Conservation (phyloP, 1,140 invertebrate genomes). For the Drosophila persimilis region DNA sequence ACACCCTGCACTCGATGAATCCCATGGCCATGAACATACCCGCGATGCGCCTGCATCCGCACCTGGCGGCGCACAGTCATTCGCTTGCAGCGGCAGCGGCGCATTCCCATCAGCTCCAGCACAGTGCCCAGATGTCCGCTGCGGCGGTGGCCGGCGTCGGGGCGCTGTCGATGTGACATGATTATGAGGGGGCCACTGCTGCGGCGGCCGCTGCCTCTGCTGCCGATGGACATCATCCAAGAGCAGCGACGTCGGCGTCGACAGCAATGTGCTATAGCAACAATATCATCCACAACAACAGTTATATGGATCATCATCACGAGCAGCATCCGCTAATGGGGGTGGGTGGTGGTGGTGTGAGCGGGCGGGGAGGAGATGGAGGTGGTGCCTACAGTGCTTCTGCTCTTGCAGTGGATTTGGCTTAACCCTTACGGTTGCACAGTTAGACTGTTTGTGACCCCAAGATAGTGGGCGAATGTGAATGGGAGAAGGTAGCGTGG, state of each 20-base stretch:
- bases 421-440: conserved; percentile 40
- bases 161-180: conserved; percentile 79
- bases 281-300: conserved; percentile 8
- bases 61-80: conserved; percentile 72
- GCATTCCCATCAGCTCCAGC: conserved; percentile 74
- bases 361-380: conserved; percentile 1
- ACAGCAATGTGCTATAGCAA: conserved; percentile 15
- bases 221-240: conserved; percentile 10
- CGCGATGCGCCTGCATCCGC: conserved; percentile 74
- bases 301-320: conserved; percentile 42
- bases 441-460: conserved; percentile 50
- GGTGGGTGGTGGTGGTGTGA: conserved; percentile 22
- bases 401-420: conserved; percentile 63
- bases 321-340: conserved; percentile 42
- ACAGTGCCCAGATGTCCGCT: conserved; percentile 73
- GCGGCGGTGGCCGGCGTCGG: conserved; percentile 66
- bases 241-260: conserved; percentile 3
- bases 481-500: conserved; percentile 1
- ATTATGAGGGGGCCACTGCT: conserved; percentile 35
- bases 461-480: not conserved
- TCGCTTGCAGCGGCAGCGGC: conserved; percentile 61
- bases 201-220: conserved; percentile 20
- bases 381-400: conserved; percentile 54
- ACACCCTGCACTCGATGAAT: conserved; percentile 77
- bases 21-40: conserved; percentile 77